Evolutionary conservation across 92 coral and sea anemone species (phyloP), one percentile per base, ranked within the genome.

Genomic region (Heliopora coerulea): DNA sequence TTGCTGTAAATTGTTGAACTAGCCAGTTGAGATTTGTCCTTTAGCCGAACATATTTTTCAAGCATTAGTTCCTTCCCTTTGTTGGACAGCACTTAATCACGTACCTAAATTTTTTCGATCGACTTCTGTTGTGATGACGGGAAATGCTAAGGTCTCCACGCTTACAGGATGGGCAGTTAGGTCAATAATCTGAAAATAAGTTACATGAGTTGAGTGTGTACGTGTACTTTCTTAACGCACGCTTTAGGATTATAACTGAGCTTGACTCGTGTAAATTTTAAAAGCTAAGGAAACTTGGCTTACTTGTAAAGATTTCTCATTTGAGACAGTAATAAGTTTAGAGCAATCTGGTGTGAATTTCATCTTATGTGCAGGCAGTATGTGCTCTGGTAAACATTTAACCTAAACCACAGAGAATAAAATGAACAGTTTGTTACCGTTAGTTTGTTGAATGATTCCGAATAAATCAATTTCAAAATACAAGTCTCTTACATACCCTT

Each of bases 231-330:
- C n/a, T n/a, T n/a, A n/a, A n/a, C n/a, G n/a, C n/a, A n/a, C n/a
- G n/a, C n/a, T n/a, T n/a, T n/a, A n/a, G n/a, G n/a, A n/a, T n/a
- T n/a, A n/a, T n/a, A n/a, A n/a, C n/a, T n/a, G n/a, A n/a, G n/a
- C n/a, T n/a, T n/a, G n/a, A n/a, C n/a, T n/a, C n/a, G n/a, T n/a
- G n/a, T n/a, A n/a, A n/a, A n/a, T n/a, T n/a, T n/a, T n/a, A n/a
- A n/a, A n/a, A n/a, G n/a, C n/a, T n/a, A n/a, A n/a, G n/a, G n/a
- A n/a, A 31, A 13, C 67, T 61, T 0, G 17, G 7, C 73, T 49
- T 48, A 91, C 97, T 90, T 91, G 97, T 67, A 91, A 31, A 5
- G 91, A 84, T 41, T 86, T 88, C 14, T 84, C 78, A 30, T 73
- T 73, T 14, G 88, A 81, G 35, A 91, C 85, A 62, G 82, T 77